phyloP scores from a whole-genome alignment of 1,140 invertebrate species.

The Cotesia vestalis region DNA sequence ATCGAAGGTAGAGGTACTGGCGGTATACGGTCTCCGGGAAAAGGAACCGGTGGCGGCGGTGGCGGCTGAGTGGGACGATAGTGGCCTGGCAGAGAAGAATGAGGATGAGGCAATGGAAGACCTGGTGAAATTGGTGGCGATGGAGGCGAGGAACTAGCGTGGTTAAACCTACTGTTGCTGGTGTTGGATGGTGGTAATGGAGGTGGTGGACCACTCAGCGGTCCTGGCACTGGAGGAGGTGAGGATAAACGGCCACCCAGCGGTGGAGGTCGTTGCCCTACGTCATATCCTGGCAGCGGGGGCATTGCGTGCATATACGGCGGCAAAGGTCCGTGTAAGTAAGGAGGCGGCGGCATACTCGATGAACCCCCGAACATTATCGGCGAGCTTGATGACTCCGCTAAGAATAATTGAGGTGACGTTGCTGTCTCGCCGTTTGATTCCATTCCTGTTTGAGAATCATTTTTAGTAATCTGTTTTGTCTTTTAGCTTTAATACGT shows the following conservation, averaged over 20 bases:
- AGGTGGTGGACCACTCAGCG: slow-evolving; percentile 44
- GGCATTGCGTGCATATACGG: slow-evolving; percentile 55
- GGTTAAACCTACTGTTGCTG: slow-evolving; percentile 46
- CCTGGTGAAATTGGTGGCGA: slow-evolving; percentile 52
- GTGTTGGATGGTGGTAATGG: slow-evolving; percentile 39
- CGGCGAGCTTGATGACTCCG: slow-evolving; percentile 65
- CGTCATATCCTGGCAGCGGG: slow-evolving; percentile 58
- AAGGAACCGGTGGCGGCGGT: slow-evolving; percentile 36
- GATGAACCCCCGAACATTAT: slow-evolving; percentile 62
- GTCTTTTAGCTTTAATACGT: slow-evolving; percentile 40
- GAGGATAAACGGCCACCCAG: slow-evolving; percentile 72
- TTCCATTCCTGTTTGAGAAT: slow-evolving; percentile 62
- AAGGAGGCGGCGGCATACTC: slow-evolving; percentile 62
- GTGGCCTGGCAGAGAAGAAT: slow-evolving; percentile 36
- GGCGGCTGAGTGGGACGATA: not conserved
- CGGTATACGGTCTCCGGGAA: slow-evolving; percentile 49
- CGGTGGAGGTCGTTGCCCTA: slow-evolving; percentile 71
- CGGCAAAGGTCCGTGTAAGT: slow-evolving; percentile 60
- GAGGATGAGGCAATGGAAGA: slow-evolving; percentile 45
- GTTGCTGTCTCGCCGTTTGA: slow-evolving; percentile 64
- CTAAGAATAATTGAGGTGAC: slow-evolving; percentile 63
- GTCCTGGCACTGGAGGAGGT: slow-evolving; percentile 63
- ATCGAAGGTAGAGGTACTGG: slow-evolving; percentile 45
- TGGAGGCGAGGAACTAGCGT: slow-evolving; percentile 48
- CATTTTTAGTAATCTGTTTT: slow-evolving; percentile 44